These are phyloP conservation scores for Brevimyrus niger DNA, from an alignment of 2,113 vertebrate genomes.

Conservation along the genomic window DNA sequence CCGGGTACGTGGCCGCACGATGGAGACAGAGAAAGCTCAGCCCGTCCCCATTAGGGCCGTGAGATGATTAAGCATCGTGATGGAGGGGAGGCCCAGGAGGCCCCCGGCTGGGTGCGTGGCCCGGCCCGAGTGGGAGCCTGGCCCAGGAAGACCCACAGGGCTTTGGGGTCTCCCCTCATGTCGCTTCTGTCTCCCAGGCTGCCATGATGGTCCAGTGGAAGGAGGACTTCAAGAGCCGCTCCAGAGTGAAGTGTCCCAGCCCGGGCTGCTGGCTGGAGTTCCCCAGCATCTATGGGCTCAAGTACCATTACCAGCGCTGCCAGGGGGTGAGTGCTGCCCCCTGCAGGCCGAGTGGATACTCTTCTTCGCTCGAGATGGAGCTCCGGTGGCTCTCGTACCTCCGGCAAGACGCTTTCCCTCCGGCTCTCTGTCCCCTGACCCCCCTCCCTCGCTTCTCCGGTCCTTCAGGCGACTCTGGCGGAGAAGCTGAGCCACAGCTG, in stretches of 20 bases:
- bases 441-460: neutral
- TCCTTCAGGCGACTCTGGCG: conserved; percentile 64
- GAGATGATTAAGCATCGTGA: neutral
- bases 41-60: neutral
- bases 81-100: neutral
- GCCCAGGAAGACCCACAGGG: neutral
- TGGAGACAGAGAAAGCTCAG: neutral
- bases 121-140: neutral
- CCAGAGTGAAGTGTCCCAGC: conserved; percentile 87
- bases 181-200: conserved; percentile 57
- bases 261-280: conserved; percentile 96
- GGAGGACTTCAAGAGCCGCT: conserved; percentile 88
- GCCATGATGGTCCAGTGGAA: conserved; percentile 92
- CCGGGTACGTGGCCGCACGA: neutral
- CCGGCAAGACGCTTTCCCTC: neutral
- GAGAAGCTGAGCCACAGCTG: conserved; percentile 84
- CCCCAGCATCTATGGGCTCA: conserved; percentile 93
- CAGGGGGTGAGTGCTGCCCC: conserved; percentile 73
- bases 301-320: conserved; percentile 96
- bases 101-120: neutral
- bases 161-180: neutral
- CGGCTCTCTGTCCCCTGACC: neutral
- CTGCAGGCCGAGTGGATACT: neutral
- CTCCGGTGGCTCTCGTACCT: neutral
- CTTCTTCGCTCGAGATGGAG: neutral